Evolutionary conservation across 2,888 invertebrate genomes (phyloP).

Genomic region (Pinctada fucata): DNA sequence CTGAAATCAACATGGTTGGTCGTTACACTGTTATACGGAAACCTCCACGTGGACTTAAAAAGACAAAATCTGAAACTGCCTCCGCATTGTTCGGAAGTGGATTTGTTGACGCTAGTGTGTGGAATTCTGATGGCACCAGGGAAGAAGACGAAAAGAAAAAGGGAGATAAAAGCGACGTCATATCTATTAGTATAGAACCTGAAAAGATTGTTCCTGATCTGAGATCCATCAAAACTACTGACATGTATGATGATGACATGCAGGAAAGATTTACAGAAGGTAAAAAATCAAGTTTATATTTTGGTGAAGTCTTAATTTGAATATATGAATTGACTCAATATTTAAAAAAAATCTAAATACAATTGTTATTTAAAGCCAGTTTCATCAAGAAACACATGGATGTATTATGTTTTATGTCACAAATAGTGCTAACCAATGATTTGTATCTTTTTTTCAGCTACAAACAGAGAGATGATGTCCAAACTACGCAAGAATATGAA

Average conservation of each 20-base stretch:
- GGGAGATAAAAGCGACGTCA: background rate
- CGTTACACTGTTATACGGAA: conserved; percentile 18
- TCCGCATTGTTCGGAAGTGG: conserved; percentile 11
- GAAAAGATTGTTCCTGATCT: conserved; percentile 21
- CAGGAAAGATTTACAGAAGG: conserved; percentile 28
- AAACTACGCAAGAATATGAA: conserved; percentile 23
- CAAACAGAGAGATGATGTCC: conserved; percentile 16
- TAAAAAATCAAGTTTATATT: background rate
- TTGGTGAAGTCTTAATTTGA: too few relatives aligned
- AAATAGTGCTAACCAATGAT: too few relatives aligned
- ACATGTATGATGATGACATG: conserved; percentile 14
- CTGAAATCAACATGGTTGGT: conserved; percentile 8
- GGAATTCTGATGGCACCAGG: background rate
- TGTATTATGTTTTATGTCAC: too few relatives aligned
- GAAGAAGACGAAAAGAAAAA: background rate
- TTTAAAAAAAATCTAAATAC: too few relatives aligned
- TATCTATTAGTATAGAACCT: background rate
- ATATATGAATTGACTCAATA: too few relatives aligned
- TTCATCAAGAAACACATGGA: too few relatives aligned
- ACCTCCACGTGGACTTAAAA: conserved; percentile 1
- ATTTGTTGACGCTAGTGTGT: conserved; percentile 19
- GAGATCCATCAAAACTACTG: conserved; percentile 22
- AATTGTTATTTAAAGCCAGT: too few relatives aligned
- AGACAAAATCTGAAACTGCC: background rate
- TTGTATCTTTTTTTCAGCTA: conserved; percentile 6